Percentiles rank a stretch among this genome's conserved stretches.
Evolutionary conservation across 37 sponge, comb jelly and placozoan genomes (phyloP).

Genomic region (Cliona cf. orientalis): DNA sequence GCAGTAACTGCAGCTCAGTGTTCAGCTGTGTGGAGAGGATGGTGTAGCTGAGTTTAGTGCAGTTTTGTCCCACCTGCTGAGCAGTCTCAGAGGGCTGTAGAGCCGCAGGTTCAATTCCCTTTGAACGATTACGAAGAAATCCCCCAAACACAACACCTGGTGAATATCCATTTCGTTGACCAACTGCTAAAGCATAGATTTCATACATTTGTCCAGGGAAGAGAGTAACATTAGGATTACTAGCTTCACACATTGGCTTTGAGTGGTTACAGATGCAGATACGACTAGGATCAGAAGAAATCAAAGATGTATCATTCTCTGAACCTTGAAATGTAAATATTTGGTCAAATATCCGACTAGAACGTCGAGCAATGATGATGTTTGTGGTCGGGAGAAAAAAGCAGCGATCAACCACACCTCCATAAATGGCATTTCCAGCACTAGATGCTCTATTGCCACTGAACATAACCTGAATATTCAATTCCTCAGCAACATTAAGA

Average conservation of each 20-base stretch:
- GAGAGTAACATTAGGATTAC: background rate
- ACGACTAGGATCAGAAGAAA: background rate
- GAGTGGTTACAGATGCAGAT: background rate
- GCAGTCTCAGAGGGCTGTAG: background rate
- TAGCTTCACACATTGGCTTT: background rate
- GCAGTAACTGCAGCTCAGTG: background rate
- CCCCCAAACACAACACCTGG: background rate
- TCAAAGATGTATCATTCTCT: background rate
- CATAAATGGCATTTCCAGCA: background rate
- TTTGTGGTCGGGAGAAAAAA: background rate
- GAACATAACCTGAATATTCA: background rate
- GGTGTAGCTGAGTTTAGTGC: conserved; percentile 5
- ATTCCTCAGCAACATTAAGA: background rate
- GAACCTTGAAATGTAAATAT: background rate
- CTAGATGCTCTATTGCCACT: background rate
- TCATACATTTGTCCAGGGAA: background rate
- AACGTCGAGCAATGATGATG: background rate
- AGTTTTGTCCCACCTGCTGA: background rate
- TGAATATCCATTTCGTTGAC: background rate
- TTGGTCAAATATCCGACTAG: background rate
- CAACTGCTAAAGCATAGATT: background rate
- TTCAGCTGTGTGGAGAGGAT: background rate
- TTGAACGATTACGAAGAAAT: background rate
- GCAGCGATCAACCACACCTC: background rate
- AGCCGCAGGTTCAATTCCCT: background rate